A percentile compares a stretch with the other conserved stretches of the same genome.
Evolutionary conservation across 2,113 vertebrate genomes (phyloP).

Genomic region (Arvicanthis niloticus): DNA sequence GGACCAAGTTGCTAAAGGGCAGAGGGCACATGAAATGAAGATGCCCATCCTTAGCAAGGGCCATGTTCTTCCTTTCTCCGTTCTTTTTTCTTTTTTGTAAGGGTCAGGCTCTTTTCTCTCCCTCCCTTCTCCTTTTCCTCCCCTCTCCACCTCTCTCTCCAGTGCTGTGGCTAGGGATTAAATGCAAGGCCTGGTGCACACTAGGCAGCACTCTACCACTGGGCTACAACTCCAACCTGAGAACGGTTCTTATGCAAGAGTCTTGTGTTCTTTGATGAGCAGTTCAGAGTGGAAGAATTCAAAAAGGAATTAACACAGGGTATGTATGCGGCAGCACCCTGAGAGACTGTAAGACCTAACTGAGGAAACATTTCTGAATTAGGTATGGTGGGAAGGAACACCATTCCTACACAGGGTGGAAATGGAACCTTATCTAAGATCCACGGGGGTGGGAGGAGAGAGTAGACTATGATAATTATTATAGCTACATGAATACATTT

Average conservation of each 20-base stretch:
- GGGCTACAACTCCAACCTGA: neutral
- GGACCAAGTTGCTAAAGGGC: neutral
- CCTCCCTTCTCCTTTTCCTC: no score
- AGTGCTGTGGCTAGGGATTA: neutral
- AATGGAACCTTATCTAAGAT: slow-evolving; percentile 44
- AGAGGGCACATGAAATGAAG: neutral
- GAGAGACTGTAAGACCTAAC: neutral
- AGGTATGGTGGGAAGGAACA: neutral
- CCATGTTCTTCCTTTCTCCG: neutral
- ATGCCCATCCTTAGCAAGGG: neutral
- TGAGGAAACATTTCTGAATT: neutral
- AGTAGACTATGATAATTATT: neutral
- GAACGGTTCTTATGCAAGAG: neutral
- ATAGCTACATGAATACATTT: neutral
- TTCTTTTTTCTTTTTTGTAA: neutral
- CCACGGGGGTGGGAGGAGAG: no score
- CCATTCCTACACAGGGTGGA: neutral
- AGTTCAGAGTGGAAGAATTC: neutral
- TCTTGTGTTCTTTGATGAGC: neutral
- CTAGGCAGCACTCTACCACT: neutral
- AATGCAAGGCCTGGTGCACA: neutral
- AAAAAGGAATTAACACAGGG: neutral
- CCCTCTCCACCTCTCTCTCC: no score
- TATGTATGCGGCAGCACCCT: neutral
- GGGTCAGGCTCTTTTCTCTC: no score